phyloP scores from a whole-genome alignment of 1,140 invertebrate genomes.

The Micrasema longulum region DNA sequence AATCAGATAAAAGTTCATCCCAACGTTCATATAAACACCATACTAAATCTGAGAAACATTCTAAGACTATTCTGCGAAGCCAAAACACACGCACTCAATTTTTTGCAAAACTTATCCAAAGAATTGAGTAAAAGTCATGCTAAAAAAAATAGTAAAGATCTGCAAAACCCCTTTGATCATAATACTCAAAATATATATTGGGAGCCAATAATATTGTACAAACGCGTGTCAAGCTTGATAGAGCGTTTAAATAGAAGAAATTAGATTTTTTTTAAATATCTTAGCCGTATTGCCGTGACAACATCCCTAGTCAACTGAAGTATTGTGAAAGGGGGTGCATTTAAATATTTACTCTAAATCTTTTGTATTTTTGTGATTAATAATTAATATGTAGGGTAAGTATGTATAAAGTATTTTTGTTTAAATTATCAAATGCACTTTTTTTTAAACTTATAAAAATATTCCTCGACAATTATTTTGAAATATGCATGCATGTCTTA shows the following conservation, averaged over 20 bases:
- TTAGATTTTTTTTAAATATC: slow-evolving; percentile 4
- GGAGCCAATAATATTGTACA: slow-evolving; percentile 41
- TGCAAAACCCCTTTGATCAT: slow-evolving; percentile 51
- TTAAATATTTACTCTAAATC: no score
- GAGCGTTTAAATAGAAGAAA: background rate
- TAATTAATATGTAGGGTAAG: no score
- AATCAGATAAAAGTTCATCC: slow-evolving; percentile 55
- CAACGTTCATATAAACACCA: slow-evolving; percentile 59
- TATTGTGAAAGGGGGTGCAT: no score
- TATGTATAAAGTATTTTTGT: no score
- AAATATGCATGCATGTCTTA: no score
- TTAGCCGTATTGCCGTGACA: no score
- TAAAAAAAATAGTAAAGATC: slow-evolving; percentile 21
- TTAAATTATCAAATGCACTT: no score
- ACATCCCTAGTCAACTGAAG: no score
- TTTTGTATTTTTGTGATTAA: no score
- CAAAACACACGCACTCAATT: slow-evolving; percentile 28
- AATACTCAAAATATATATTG: slow-evolving; percentile 49
- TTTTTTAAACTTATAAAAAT: no score
- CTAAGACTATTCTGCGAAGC: slow-evolving; percentile 53
- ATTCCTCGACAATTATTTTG: no score
- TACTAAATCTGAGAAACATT: slow-evolving; percentile 59
- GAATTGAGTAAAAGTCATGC: slow-evolving; percentile 22
- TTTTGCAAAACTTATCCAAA: slow-evolving; percentile 32
- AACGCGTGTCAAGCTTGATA: slow-evolving; percentile 32